Base-by-base conservation (phyloP, 2,888 invertebrate species). In the Acleris literana region DNA sequence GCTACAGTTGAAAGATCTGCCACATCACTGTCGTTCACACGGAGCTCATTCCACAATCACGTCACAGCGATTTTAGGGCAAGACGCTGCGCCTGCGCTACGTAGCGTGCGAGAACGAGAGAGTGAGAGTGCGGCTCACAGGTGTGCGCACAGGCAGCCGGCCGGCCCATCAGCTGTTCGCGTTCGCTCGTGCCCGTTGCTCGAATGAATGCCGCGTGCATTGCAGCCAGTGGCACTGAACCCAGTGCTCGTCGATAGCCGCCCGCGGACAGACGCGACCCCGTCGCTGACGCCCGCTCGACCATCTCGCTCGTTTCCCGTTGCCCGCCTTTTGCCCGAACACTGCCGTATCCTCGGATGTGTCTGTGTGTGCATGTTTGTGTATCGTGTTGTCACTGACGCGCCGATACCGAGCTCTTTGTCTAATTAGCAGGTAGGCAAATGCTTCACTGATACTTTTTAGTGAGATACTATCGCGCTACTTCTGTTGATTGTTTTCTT, bases 371-470 rank as follows among this genome's bases (percentile, higher is more conserved):
- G 85, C 83, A 86, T 87, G 86, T 82, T 81, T 83, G 86, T 83
- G 85, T 86, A 80, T 77, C 80, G 83, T 81, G 85, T 83, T 84
- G 84, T 82, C 87, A 86, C 84, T 82, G 83, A 83, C 83, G 79
- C 82, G 80, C 72, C 83, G 85, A 85, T 85, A 80, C 80, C 83
- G 83, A 85, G 84, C 86, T 86, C 88, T 88, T 89, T 90, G 90
- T 90, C 87, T 88, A 88, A 90, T 88, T 88, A 90, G 79, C 90
- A 91, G 90, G 90, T 91, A 91, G 89, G 89, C 85, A 79, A 83
- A 85, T 80, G 83, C 81, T 84, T 79, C 79, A 79, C 78, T 76
- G 78, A 84, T 83, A 74, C 60, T 68, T 74, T 71, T 74, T 70
- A 70, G 71, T 69, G 74, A 78, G 76, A 76, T 74, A 75, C 75